Base-by-base conservation (phyloP, 1,140 invertebrate genomes). In the Mya arenaria region DNA sequence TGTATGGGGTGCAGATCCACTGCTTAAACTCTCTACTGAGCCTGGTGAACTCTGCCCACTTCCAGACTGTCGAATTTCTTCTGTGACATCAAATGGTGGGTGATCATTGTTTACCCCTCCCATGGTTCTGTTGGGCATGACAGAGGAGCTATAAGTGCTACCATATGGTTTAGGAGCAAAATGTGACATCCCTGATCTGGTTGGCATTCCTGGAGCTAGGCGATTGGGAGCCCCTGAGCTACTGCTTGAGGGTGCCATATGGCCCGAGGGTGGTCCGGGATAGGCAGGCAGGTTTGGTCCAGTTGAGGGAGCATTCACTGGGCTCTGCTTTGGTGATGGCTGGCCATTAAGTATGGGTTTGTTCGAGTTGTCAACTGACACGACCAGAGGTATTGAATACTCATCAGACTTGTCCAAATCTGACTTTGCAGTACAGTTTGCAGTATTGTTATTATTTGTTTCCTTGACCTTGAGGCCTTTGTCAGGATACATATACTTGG, bases 401-500 rank as follows among this genome's bases (percentile, higher is more conserved):
- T 84, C 83, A 19, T 87, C 85, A 10, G 77, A 48, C 56, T 83
- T 85, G 34, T 74, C 71, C 17, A 60, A 39, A 25, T 79, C 63
- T 0, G 36, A 73, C 44, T 80, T 55, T 62, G 69, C 77, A 52
- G 37, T 60, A 32, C 48, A 65, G 25, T 58, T 60, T 32, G 72
- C 68, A 19, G 63, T 34, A 55, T 52, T 84, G 48, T 85, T 87
- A 82, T 85, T 87, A 34, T 87, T 85, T 83, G 80, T 71, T 80
- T 87, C 86, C 48, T 48, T 80, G 44, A 23, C 32, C 15, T n/a
- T 48, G 60, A 75, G 83, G 10, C 34, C 41, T 17, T 73, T 79
- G 32, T 89, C 86, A 1, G 84, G 58, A 25, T 60, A 44, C 39
- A 87, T 75, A 68, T 97, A 96, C 92, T 97, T 90, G 25, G 84